Evolutionary conservation across 1,140 invertebrate genomes (phyloP).

Genomic region (Vollenhovia emeryi): DNA sequence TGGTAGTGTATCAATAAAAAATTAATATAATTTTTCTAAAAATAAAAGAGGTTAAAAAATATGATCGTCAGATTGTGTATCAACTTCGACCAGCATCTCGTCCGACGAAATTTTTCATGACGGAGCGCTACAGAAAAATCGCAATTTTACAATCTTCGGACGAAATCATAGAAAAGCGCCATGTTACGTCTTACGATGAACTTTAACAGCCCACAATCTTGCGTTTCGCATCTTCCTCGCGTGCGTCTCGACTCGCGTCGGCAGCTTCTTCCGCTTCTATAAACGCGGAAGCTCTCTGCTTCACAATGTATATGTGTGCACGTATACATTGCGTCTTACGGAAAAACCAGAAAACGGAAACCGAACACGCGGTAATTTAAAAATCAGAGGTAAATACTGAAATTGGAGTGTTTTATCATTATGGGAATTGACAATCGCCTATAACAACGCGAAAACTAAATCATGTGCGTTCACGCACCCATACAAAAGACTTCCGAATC

Average conservation of each 20-base stretch:
- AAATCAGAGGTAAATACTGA: not conserved
- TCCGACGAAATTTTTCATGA: too few relatives aligned
- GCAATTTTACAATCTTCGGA: not conserved
- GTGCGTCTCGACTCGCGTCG: constrained; percentile 5
- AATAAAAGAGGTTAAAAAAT: not conserved
- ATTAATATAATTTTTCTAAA: not conserved
- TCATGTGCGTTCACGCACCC: too few relatives aligned
- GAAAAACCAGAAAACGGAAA: constrained; percentile 2
- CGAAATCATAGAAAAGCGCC: not conserved
- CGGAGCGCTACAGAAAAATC: not conserved
- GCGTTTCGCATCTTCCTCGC: not conserved
- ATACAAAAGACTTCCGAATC: too few relatives aligned
- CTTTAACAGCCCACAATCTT: constrained; percentile 5
- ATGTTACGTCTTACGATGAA: not conserved
- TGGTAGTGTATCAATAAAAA: not conserved
- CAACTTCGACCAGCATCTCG: not conserved
- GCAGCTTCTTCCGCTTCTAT: constrained; percentile 22
- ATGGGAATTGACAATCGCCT: not conserved
- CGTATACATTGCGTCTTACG: not conserved
- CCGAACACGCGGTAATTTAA: constrained; percentile 36
- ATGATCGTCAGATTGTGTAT: not conserved
- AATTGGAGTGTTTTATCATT: not conserved
- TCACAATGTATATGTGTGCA: too few relatives aligned
- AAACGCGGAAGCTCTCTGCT: constrained; percentile 8
- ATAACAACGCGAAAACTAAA: not conserved